These are phyloP conservation scores for Bombylius major DNA, from an alignment of 2,888 invertebrate genomes.

Conservation along the genomic window DNA sequence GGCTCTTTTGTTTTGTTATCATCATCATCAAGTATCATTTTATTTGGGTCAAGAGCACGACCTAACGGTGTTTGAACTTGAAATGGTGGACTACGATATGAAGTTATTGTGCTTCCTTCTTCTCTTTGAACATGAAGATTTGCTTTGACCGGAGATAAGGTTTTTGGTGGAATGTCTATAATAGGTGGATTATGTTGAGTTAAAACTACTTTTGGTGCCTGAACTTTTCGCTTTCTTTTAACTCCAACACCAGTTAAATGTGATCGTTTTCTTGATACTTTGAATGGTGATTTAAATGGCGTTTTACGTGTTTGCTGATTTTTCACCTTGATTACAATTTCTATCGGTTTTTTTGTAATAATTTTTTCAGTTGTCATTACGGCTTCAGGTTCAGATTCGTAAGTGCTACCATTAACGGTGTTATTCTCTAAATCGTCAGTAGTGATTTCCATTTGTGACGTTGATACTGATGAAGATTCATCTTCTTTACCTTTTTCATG, in stretches of 20 bases:
- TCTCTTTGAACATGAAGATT: conserved; percentile 17
- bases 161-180: too few species aligned
- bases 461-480: too few species aligned
- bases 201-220: conserved; percentile 15
- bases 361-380: background rate
- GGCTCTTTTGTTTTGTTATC: background rate
- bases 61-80: background rate
- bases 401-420: too few species aligned
- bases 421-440: too few species aligned
- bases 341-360: conserved; percentile 16
- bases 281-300: conserved; percentile 11
- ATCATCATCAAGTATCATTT: too few species aligned
- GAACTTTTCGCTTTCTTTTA: conserved; percentile 10
- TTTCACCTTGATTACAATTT: conserved; percentile 28
- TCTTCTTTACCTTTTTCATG: background rate
- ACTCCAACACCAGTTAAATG: background rate
- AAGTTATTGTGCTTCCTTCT: conserved; percentile 27
- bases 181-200: background rate
- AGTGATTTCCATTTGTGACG: too few species aligned
- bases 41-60: background rate
- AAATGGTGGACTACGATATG: conserved; percentile 25
- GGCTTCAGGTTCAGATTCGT: too few species aligned
- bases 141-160: too few species aligned
- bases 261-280: conserved; percentile 7
- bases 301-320: conserved; percentile 19